A percentile compares a stretch with the other conserved stretches of the same genome.
phyloP scores from a whole-genome alignment of 2,113 vertebrate genomes.

The Geococcyx californianus region DNA sequence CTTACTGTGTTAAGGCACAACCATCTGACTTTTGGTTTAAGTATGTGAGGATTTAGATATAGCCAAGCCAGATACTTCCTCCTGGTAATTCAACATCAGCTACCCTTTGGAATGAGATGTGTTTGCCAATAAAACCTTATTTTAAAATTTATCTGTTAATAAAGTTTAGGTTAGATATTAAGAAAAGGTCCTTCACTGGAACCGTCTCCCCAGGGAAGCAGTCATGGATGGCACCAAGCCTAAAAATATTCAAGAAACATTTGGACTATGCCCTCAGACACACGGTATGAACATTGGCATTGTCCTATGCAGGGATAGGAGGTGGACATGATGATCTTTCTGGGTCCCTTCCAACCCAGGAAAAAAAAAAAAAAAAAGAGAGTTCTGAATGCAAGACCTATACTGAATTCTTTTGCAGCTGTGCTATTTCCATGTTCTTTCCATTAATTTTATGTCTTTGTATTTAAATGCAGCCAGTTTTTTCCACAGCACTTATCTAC shows the following conservation, averaged over 20 bases:
- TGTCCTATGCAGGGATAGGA: too few relatives aligned
- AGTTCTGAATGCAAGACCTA: background rate
- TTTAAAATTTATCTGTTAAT: conserved; percentile 8
- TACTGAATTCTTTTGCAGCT: background rate
- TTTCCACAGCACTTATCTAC: background rate
- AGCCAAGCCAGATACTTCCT: background rate
- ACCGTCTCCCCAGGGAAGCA: too few relatives aligned
- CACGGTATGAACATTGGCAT: too few relatives aligned
- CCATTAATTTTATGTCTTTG: background rate
- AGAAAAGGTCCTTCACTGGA: too few relatives aligned
- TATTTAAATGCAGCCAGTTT: background rate
- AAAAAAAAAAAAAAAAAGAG: background rate
- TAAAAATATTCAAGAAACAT: too few relatives aligned
- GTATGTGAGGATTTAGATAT: background rate
- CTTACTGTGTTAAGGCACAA: background rate
- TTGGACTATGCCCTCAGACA: too few relatives aligned
- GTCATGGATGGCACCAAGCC: too few relatives aligned
- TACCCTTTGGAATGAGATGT: background rate
- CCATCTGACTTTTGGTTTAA: background rate
- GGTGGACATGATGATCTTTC: too few relatives aligned
- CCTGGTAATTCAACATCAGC: background rate
- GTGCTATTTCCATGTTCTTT: background rate
- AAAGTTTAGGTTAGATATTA: background rate
- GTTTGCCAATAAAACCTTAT: background rate
- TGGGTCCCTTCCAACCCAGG: too few relatives aligned